Conservation (phyloP, 92 coral and sea anemone genomes). For the Zoanthus gigantus region DNA sequence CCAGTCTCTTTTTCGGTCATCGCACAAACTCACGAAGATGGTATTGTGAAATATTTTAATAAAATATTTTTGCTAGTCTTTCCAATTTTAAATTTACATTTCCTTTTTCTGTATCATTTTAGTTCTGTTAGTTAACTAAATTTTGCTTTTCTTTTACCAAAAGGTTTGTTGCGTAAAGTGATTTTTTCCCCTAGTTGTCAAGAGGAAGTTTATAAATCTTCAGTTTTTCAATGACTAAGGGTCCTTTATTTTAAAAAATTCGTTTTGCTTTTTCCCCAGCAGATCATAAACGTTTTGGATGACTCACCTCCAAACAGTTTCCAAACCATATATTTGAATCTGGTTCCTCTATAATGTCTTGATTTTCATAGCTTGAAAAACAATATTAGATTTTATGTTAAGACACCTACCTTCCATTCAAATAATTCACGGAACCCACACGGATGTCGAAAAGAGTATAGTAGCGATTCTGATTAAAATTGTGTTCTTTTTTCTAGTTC, state of each 20-base stretch:
- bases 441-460: too few relatives aligned
- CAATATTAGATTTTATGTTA: not conserved
- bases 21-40: slow-evolving; percentile 84
- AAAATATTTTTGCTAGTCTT: not conserved
- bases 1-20: slow-evolving; percentile 81
- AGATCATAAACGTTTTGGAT: not conserved
- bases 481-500: too few relatives aligned
- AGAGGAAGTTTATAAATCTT: not conserved
- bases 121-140: not conserved
- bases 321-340: not conserved
- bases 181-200: not conserved
- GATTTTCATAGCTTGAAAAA: not conserved
- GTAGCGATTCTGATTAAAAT: too few relatives aligned
- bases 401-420: not conserved
- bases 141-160: not conserved
- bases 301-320: not conserved
- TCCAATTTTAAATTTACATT: not conserved
- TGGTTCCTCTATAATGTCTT: not conserved
- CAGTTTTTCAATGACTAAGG: not conserved
- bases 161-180: not conserved
- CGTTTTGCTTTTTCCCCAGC: not conserved
- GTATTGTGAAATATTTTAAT: slow-evolving; percentile 42
- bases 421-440: too few relatives aligned
- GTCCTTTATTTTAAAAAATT: not conserved
- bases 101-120: not conserved